Conservation (phyloP, 1,140 invertebrate genomes). For the Plutomurus gul region DNA sequence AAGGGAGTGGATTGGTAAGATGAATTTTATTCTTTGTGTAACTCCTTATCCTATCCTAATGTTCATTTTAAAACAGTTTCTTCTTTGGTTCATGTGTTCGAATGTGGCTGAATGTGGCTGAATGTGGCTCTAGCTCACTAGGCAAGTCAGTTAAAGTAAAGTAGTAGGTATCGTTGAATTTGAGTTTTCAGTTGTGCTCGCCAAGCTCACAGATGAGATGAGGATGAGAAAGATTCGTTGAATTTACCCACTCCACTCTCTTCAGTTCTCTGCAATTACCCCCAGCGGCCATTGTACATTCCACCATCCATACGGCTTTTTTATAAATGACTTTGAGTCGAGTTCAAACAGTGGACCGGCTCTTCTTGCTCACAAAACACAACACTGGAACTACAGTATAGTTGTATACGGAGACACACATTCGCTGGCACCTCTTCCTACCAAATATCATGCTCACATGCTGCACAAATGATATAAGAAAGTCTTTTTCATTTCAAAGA, state of each 20-base stretch:
- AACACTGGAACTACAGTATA: too few species aligned
- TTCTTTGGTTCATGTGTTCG: background rate
- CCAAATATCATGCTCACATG: too few species aligned
- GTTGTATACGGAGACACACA: too few species aligned
- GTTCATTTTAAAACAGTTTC: background rate
- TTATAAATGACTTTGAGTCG: background rate
- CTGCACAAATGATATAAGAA: too few species aligned
- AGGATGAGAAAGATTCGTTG: constrained; percentile 26
- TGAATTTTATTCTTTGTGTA: constrained; percentile 5
- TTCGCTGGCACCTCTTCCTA: too few species aligned
- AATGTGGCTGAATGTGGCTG: background rate
- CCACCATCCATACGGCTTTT: constrained; percentile 32
- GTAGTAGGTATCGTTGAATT: background rate
- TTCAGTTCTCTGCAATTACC: constrained; percentile 45
- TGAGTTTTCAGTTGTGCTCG: background rate
- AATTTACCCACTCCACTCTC: constrained; percentile 5
- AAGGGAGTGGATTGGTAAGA: constrained; percentile 18
- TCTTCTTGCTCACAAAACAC: background rate
- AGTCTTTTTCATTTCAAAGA: too few species aligned
- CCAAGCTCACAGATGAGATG: background rate
- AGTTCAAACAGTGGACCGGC: background rate
- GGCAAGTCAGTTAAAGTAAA: background rate
- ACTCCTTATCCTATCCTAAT: background rate
- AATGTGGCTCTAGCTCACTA: background rate
- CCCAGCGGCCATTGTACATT: constrained; percentile 52